Evolutionary conservation across 1,140 invertebrate species (phyloP), one percentile per base, ranked within the genome.

Genomic region (Drosophila lacertosa): DNA sequence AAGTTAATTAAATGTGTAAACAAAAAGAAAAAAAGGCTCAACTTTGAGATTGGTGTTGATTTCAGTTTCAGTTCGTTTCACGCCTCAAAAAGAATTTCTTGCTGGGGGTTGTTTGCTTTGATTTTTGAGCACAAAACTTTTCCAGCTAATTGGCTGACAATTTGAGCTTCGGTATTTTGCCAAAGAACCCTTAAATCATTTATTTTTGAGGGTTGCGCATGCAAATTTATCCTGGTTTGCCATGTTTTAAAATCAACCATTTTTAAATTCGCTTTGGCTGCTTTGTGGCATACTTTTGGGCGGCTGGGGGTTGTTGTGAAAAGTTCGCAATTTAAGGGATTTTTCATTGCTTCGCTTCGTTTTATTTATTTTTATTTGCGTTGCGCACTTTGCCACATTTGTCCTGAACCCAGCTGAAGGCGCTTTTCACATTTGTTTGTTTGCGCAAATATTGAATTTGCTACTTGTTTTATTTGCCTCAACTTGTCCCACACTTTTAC

Each of bases 1-100:
- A 72, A 88, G 82, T 86, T 86, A 86, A 86, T 86, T 86, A 86
- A 86, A 88, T 86, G 77, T 88, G 83, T 82, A 86, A 86, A 86
- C 82, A 86, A 64, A 39, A 59, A 26, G 22, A 26, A 42, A 58
- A 72, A 84, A 86, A 57, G 80, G 72, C 77, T 82, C 16, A 70
- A 67, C 44, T 74, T 53, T 53, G 42, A 60, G 35, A 7, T 16
- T 80, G 81, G 81, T 84, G 82, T 84, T 66, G 81, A 84, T 84
- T 84, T 86, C 80, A 44, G 42, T 44, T 22, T 22, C 20, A 62
- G 3, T 68, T 26, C 22, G 54, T 1, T 67, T 81, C 60, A 74
- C 71, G 76, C 80, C 76, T 48, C 16, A 53, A 60, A 53, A 60
- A 26, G 51, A 33, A 39, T 58, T 37, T 32, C 53, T 15, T 55